Evolutionary conservation across 1,140 invertebrate species (phyloP), one percentile per base, ranked within the genome.

Genomic region (Ephestia elutella): DNA sequence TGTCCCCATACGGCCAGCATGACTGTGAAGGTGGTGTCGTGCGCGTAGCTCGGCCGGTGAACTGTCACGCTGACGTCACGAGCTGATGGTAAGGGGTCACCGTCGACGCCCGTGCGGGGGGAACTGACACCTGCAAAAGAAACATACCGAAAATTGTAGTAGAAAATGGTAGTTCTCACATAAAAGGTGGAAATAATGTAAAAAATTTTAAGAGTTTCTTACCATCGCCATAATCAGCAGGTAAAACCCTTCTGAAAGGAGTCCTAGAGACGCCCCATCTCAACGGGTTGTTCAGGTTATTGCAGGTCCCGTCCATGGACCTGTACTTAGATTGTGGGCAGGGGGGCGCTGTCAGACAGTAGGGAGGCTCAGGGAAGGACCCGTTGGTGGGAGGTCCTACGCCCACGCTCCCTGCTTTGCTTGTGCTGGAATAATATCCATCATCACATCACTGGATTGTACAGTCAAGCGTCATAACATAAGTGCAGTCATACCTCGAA

Each of bases 1-100:
- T 99, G 98, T 0, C 98, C 97, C 92, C 97, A 99, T 9, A 95
- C 94, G 0, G 94, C 94, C 49, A 95, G 71, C 93, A 96, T 95
- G 0, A 95, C 94, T 0, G 94, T 94, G 71, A 95, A 95, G 30
- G 92, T 89, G 0, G 92, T 91, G 81, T 95, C 94, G 21, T 91
- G 91, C 30, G 91, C 91, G 62, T 94, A 93, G 56, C 91, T 91
- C 0, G 94, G 93, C 7, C 93, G 86, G 80, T 95, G 94, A 0
- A 95, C 91, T 20, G 91, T 90, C 0, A 94, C 72, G 64, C 94
- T 96, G 5, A 96, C 91, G 65, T 93, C 90, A 18, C 95, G 89
- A 0, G 95, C 93, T 1, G 94, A 93, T 0, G 95, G 95, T 49
- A 96, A 74, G 0, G 75, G 59, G 0, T 68, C 70, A 0, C 92